phyloP scores from a whole-genome alignment of 2,797 vertebrate species.

The Protonibea diacanthus region DNA sequence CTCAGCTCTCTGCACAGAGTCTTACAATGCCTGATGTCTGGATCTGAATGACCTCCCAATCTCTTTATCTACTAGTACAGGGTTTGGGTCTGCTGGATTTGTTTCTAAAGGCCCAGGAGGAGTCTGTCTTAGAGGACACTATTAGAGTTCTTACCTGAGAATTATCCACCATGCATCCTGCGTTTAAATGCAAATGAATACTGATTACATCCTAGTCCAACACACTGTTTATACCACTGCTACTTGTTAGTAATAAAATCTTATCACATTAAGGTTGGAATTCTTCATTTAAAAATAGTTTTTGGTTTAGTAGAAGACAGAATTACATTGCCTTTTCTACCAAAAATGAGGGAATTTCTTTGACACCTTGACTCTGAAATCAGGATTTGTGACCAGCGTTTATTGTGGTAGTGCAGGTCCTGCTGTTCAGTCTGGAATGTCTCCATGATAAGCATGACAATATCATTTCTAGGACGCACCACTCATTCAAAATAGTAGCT shows the following conservation, averaged over 20 bases:
- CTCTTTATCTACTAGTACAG: neutral
- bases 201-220: constrained; percentile 6
- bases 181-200: constrained; percentile 22
- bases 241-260: constrained; percentile 6
- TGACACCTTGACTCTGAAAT: constrained; percentile 2
- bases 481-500: constrained; percentile 30
- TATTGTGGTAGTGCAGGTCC: constrained; percentile 47
- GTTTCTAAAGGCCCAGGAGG: neutral
- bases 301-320: constrained; percentile 12
- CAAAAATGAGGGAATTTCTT: neutral
- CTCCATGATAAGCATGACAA: constrained; percentile 23
- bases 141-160: constrained; percentile 12
- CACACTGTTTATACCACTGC: neutral
- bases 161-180: neutral
- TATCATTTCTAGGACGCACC: constrained; percentile 18
- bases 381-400: constrained; percentile 37
- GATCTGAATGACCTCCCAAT: neutral
- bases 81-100: neutral
- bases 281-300: constrained; percentile 8
- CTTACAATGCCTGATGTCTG: constrained; percentile 25
- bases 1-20: constrained; percentile 7
- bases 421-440: constrained; percentile 48
- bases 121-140: neutral
- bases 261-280: constrained; percentile 15
- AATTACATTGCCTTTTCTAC: neutral